phyloP scores from a whole-genome alignment of 2,113 vertebrate species.

The Sphyrna mokarran region DNA sequence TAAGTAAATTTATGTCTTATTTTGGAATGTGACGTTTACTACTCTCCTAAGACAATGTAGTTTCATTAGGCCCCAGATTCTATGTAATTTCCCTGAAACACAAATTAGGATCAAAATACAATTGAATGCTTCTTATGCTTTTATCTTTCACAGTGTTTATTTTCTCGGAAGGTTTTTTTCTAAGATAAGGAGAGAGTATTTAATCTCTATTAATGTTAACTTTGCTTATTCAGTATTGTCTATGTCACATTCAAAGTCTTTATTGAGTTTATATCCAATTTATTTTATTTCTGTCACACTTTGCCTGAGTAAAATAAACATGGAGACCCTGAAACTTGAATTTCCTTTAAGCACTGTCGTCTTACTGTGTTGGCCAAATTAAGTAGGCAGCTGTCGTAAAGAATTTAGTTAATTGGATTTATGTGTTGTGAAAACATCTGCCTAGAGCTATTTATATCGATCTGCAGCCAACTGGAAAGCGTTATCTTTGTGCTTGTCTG shows the following conservation, averaged over 20 bases:
- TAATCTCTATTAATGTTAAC: not conserved
- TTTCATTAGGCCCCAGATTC: not conserved
- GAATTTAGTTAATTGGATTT: not conserved
- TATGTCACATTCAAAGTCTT: not conserved
- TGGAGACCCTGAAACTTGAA: not conserved
- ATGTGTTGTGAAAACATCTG: conserved; percentile 25
- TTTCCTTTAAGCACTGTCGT: not conserved
- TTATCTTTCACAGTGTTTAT: too few species aligned
- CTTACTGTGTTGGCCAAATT: not conserved
- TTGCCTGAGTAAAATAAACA: not conserved
- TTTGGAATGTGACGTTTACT: conserved; percentile 15
- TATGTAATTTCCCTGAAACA: not conserved
- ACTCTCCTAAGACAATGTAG: not conserved
- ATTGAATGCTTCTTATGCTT: not conserved
- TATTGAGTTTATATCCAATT: not conserved
- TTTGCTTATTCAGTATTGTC: not conserved
- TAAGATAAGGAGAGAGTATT: not conserved
- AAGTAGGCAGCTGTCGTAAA: not conserved
- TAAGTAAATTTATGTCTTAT: conserved; percentile 24
- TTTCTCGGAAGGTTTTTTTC: not conserved
- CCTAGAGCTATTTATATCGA: not conserved
- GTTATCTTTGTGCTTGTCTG: not conserved
- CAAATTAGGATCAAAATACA: not conserved
- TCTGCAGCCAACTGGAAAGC: not conserved
- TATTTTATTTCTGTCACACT: not conserved